Evolutionary conservation across 2,113 vertebrate genomes (phyloP).

Genomic region (Castor canadensis): DNA sequence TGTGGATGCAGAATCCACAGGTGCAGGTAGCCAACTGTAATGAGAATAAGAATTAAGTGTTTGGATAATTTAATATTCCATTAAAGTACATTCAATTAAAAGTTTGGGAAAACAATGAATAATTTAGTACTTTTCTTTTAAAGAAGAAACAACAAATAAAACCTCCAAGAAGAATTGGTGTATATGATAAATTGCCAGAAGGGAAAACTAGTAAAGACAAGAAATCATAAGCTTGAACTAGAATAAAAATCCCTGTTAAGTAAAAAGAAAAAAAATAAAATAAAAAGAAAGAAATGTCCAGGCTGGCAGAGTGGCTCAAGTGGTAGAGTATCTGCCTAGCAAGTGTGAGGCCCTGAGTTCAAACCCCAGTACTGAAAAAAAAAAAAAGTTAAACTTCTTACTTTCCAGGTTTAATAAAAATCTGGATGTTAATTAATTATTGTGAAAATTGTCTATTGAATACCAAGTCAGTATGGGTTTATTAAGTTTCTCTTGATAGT

Average conservation of each 20-base stretch:
- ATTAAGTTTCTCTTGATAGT: not conserved
- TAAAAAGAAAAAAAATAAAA: not conserved
- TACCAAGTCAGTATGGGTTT: not conserved
- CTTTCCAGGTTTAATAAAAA: slow-evolving; percentile 51
- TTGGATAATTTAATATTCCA: slow-evolving; percentile 33
- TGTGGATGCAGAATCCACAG: not conserved
- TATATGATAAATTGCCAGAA: slow-evolving; percentile 15
- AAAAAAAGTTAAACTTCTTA: slow-evolving; percentile 32
- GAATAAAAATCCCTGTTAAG: slow-evolving; percentile 40
- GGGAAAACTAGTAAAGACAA: slow-evolving; percentile 23
- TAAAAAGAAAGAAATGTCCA: too few species aligned
- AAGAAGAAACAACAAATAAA: not conserved
- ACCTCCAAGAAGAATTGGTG: slow-evolving; percentile 32
- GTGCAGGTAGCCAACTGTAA: not conserved
- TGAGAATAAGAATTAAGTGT: not conserved
- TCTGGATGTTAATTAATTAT: slow-evolving; percentile 40
- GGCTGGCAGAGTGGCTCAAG: too few species aligned
- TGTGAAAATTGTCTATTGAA: not conserved
- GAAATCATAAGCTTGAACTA: slow-evolving; percentile 41
- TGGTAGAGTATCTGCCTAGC: too few species aligned
- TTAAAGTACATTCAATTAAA: slow-evolving; percentile 26
- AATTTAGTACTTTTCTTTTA: slow-evolving; percentile 9
- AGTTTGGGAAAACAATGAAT: slow-evolving; percentile 15
- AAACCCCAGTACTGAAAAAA: too few species aligned
- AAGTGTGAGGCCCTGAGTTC: too few species aligned